Conservation (phyloP, 2,113 vertebrate genomes). For the Poeciliopsis occidentalis region DNA sequence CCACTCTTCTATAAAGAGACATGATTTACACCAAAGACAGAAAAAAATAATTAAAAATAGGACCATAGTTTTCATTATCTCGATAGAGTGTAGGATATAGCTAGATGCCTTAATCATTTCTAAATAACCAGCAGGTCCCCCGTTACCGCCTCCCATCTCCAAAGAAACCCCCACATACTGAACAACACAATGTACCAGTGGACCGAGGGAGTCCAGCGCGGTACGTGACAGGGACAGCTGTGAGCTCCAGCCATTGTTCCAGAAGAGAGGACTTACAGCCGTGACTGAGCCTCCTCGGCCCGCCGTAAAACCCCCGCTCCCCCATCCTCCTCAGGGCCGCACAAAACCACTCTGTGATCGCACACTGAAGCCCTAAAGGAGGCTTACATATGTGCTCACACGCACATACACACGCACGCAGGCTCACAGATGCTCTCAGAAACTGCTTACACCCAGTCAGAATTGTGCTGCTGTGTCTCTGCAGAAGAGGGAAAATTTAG, state of each 20-base stretch:
- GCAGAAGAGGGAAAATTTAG: slow-evolving; percentile 51
- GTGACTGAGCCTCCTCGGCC: slow-evolving; percentile 61
- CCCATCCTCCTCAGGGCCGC: slow-evolving; percentile 26
- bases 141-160: slow-evolving; percentile 10
- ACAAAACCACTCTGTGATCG: slow-evolving; percentile 57
- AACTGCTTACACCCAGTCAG: slow-evolving; percentile 67
- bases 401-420: slow-evolving; percentile 16
- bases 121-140: slow-evolving; percentile 48
- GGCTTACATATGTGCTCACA: slow-evolving; percentile 22
- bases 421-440: slow-evolving; percentile 47
- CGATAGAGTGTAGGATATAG: slow-evolving; percentile 20
- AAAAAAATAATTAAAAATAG: not conserved
- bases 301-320: slow-evolving; percentile 19
- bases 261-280: slow-evolving; percentile 69
- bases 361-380: slow-evolving; percentile 23
- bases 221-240: slow-evolving; percentile 77
- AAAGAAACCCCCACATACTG: slow-evolving; percentile 45
- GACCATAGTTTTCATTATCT: slow-evolving; percentile 20
- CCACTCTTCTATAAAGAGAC: not conserved
- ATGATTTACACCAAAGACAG: not conserved
- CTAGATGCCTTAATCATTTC: slow-evolving; percentile 44
- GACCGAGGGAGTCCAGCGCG: slow-evolving; percentile 60
- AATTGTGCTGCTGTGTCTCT: slow-evolving; percentile 51
- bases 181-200: slow-evolving; percentile 64
- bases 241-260: slow-evolving; percentile 74